A percentile compares a stretch with the other conserved stretches of the same genome.
phyloP scores from a whole-genome alignment of 2,888 invertebrate species.

The Limenitis camilla region DNA sequence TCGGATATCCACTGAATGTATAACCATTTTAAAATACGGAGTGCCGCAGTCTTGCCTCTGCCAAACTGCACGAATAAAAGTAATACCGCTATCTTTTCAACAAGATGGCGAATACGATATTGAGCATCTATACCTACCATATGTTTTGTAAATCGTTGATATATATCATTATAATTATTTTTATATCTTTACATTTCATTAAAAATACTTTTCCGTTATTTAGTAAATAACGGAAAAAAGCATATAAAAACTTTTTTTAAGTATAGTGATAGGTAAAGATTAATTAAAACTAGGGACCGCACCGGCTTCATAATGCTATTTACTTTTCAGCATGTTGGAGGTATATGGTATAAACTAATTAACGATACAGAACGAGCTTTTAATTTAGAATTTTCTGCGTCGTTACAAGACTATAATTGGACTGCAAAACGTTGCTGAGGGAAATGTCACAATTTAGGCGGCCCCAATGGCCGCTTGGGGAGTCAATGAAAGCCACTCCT shows the following conservation, averaged over 20 bases:
- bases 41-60: slow-evolving; percentile 20
- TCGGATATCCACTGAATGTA: slow-evolving; percentile 33
- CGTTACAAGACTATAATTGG: slow-evolving; percentile 50
- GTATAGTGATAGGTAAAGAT: too few species aligned
- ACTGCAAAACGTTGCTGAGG: slow-evolving; percentile 49
- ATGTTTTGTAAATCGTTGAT: too few species aligned
- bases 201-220: too few species aligned
- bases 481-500: slow-evolving; percentile 11
- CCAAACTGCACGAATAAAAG: slow-evolving; percentile 18
- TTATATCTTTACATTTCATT: too few species aligned
- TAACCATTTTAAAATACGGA: slow-evolving; percentile 28
- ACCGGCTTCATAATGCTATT: too few species aligned
- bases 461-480: slow-evolving; percentile 28
- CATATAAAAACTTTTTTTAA: too few species aligned
- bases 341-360: background rate
- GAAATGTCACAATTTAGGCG: slow-evolving; percentile 62
- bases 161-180: too few species aligned
- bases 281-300: too few species aligned
- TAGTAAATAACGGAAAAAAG: too few species aligned
- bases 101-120: background rate
- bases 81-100: slow-evolving; percentile 4
- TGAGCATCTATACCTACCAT: background rate
- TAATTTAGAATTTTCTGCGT: slow-evolving; percentile 7
- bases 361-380: background rate
- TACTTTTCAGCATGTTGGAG: too few species aligned